Base-by-base conservation (phyloP, 2,797 vertebrate genomes). In the Discoglossus pictus region DNA sequence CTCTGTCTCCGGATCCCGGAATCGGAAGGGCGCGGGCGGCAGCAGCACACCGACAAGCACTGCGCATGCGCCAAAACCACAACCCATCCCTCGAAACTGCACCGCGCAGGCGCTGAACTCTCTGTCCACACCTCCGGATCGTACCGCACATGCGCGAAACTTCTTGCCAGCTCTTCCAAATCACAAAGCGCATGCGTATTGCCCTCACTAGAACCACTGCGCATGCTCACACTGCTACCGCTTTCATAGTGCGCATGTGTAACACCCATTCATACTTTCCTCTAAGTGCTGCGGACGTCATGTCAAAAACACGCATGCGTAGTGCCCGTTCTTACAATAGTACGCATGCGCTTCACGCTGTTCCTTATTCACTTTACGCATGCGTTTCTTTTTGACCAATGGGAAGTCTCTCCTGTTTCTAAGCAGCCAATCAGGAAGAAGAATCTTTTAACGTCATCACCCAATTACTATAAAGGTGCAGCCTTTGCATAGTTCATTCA, bases 11-110 rank as follows among this genome's bases (percentile, higher is more conserved):
- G 18, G 51, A 46, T 58, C 42, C 68, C 60, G 68, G 61, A 70
- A 63, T 56, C 42, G 68, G 61, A 70, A 62, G 60, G 60, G 60
- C 60, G 60, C 60, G 68, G 68, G 59, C 51, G 35, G 42, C 13
- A 47, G 34, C 4, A 48, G 47, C 65, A 72, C n/a, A 52, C 59
- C 44, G 25, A 24, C 43, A 8, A 6, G 1, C 6, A 51, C 2
- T 5, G 13, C 53, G 60, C 68, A 63, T 35, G 67, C 51, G 67
- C 59, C 15, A 1, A 9, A 27, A 2, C 3, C 56, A 15, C 56
- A 27, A 62, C 60, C 68, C n/a, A n/a, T n/a, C 61, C 23, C 31
- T 17, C 13, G 11, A 4, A 16, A 7, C 11, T 42, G 2, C 7
- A 40, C n/a, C 50, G 34, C 58, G 67, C 67, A 40, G 55, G 59